Conservation (phyloP, 2,888 invertebrate species). For the Caenorhabditis parvicauda region DNA sequence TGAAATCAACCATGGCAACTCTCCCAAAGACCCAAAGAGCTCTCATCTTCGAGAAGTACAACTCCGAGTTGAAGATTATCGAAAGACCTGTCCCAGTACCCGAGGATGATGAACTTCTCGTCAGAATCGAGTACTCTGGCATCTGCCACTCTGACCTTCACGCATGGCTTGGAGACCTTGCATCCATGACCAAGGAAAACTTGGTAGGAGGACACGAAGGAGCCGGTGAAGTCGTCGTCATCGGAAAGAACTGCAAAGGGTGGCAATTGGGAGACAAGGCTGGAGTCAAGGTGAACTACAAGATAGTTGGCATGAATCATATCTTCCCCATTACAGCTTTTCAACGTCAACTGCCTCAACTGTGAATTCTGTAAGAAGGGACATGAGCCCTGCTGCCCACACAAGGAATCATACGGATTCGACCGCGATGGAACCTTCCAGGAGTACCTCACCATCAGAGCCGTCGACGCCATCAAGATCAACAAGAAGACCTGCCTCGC, state of each 20-base stretch:
- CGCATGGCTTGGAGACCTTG: conserved; percentile 31
- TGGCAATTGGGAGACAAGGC: conserved; percentile 41
- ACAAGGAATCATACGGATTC: conserved; percentile 27
- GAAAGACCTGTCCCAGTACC: conserved; percentile 31
- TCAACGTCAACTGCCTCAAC: conserved; percentile 38
- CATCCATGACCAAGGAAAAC: conserved; percentile 23
- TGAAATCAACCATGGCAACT: not conserved
- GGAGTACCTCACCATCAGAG: conserved; percentile 38
- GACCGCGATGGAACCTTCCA: conserved; percentile 35
- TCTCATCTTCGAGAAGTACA: conserved; percentile 26
- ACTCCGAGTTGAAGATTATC: conserved; percentile 22
- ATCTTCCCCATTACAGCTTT: conserved; percentile 24
- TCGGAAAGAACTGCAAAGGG: conserved; percentile 34
- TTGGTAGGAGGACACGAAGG: conserved; percentile 47
- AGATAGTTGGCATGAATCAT: not conserved
- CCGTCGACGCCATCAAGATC: conserved; percentile 32
- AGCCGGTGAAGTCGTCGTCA: conserved; percentile 34
- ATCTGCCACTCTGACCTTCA: conserved; percentile 45
- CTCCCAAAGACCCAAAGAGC: conserved; percentile 31
- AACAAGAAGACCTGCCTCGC: conserved; percentile 23
- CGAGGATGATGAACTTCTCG: conserved; percentile 32
- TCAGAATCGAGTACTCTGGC: conserved; percentile 36
- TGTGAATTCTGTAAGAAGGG: conserved; percentile 44
- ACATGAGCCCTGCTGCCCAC: conserved; percentile 34
- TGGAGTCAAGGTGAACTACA: conserved; percentile 35